Evolutionary conservation across 2,888 invertebrate species (phyloP), one percentile per base, ranked within the genome.

Genomic region (Mycogona germanica): DNA sequence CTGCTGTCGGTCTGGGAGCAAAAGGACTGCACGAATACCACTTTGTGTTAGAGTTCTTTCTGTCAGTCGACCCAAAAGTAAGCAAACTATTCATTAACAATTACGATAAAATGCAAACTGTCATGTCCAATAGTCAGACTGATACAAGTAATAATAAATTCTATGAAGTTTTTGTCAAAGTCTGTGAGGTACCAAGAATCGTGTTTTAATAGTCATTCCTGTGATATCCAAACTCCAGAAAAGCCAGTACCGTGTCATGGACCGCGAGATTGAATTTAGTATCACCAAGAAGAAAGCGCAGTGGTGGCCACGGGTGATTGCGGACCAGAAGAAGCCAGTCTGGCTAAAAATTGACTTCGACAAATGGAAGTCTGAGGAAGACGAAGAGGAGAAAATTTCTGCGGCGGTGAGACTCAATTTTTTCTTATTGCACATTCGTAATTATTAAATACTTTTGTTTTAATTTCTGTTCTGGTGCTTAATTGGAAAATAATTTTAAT

Each of bases 291-390:
- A 71, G 38, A 73, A 76, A 28, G 71, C 72, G 1, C 76, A 76
- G 1, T 87, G 84, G 80, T 93, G 93, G 93, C 86, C 88, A 0
- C 73, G 92, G 47, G 71, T 93, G 19, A 85, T 82, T 1, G 78
- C 82, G 9, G 80, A 83, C 58, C 82, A 83, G 1, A 81, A 84
- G 63, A 93, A 92, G 69, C 87, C 88, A 0, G 82, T 82, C 0
- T 93, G 92, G 93, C 71, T 95, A 3, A 91, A 89, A 78, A 81
- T 92, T 61, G 92, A 93, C 73, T 92, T 92, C 73, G 91, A 93
- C 69, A 78, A 84, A 53, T 91, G 92, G 84, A 81, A 81, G 64
- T 79, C 82, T 3, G 85, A 86, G 63, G 87, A 87, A 60, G 80
- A 78, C 38, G 80, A 78, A 56, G 75, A 76, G 14, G 78, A 80